These are phyloP conservation scores for Lasioglossum albipes DNA, from an alignment of 1,140 invertebrate genomes.

Conservation along the genomic window DNA sequence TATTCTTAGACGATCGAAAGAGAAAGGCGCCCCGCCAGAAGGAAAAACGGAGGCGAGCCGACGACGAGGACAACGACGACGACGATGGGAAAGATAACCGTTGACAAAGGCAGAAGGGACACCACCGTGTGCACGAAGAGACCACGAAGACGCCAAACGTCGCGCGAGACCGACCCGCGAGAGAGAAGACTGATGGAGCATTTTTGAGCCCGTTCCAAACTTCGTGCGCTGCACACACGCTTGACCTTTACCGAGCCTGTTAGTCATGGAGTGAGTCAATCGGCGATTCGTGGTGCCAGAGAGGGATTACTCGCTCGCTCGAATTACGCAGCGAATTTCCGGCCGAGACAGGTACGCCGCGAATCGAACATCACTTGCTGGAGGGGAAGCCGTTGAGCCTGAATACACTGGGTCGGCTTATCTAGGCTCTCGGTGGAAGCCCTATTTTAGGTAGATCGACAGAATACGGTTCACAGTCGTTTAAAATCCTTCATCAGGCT, in stretches of 20 bases:
- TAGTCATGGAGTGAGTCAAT: constrained; percentile 34
- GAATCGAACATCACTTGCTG: no score
- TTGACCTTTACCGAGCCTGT: constrained; percentile 21
- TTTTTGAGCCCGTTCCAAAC: constrained; percentile 38
- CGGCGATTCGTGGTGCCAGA: neutral
- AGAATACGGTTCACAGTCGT: no score
- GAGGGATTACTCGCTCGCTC: no score
- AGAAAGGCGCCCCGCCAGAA: constrained; percentile 37
- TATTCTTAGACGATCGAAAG: constrained; percentile 60
- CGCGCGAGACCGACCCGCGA: neutral
- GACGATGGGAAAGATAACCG: neutral
- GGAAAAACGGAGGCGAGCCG: constrained; percentile 24
- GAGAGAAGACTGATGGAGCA: neutral
- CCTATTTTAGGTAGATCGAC: no score
- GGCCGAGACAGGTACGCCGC: no score
- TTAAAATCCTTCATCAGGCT: no score
- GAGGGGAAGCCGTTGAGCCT: no score
- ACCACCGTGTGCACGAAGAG: neutral
- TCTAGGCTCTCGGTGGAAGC: no score
- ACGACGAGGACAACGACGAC: neutral
- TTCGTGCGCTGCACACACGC: constrained; percentile 18
- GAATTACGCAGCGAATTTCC: no score
- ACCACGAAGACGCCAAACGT: neutral
- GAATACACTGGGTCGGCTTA: no score
- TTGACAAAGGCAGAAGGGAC: constrained; percentile 18